Evolutionary conservation across 2,888 invertebrate genomes (phyloP), one percentile per base, ranked within the genome.

Genomic region (Gari tellinella): DNA sequence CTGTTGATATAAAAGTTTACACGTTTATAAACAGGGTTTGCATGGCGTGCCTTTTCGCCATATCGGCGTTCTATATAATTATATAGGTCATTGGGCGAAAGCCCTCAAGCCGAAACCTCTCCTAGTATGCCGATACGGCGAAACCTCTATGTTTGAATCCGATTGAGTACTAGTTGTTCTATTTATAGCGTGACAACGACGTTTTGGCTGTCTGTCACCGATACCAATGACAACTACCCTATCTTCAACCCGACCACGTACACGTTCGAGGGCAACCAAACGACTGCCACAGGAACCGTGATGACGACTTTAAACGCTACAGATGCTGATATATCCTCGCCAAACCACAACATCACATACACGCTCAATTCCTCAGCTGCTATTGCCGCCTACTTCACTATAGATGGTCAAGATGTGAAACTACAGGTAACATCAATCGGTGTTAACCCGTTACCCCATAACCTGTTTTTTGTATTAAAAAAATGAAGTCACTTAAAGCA

Each of bases 141-240:
- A n/a, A n/a, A n/a, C n/a, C n/a, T n/a, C n/a, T n/a, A n/a, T n/a
- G n/a, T n/a, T n/a, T n/a, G n/a, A n/a, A n/a, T n/a, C n/a, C n/a
- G n/a, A n/a, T n/a, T n/a, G n/a, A n/a, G n/a, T n/a, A n/a, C n/a
- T n/a, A n/a, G n/a, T n/a, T n/a, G 19, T 58, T n/a, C 41, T 10
- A 40, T 38, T 72, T 55, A 4, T 60, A 74, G 73, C 8, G 64
- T 58, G 1, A 72, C 63, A 2, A 48, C 64, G 5, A 74, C 72
- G 21, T 79, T 55, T 41, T 63, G 61, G 7, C 48, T 79, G 3
- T 52, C 52, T 3, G 63, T 79, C 5, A 57, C 46, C 10, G 78
- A 79, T 43, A 37, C 58, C 1, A 79, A 79, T 41, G 78, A 79
- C 41, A 67, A 74, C 40, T 57, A 26, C 1, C 78, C 78, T 3